Base-by-base conservation (phyloP, 2,888 invertebrate species). In the Himalopsyche kuldschensis region DNA sequence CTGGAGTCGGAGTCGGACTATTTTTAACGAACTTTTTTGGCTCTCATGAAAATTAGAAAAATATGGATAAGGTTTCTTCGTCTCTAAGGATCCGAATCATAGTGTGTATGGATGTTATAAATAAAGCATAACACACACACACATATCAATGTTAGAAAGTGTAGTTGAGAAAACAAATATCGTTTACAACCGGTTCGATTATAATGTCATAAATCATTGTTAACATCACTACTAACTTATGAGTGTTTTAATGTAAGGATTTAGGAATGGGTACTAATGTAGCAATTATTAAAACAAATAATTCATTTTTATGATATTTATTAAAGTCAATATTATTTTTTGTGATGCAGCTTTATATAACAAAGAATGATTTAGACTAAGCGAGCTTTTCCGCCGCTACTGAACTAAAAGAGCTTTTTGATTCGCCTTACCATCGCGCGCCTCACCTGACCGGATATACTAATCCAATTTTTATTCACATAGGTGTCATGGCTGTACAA, bases 351-450 rank as follows among this genome's bases (percentile, higher is more conserved):
- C 75, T 82, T 82, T 82, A 20, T 55, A 55, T 79, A 79, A 82
- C 79, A 82, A 82, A 82, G 82, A 35, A 82, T 79, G 82, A 78
- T 82, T 82, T 82, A 78, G 46, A 78, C 78, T 82, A 82, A 63
- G 69, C 55, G 55, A 55, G 20, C 20, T 55, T n/a, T 55, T 55
- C 20, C 55, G 55, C 55, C 55, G 55, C 24, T 55, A 55, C 55
- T 55, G 20, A 55, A 55, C 55, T 55, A 55, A 55, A 55, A 55
- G 55, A 55, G 55, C 55, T n/a, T 20, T n/a, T 55, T 24, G 55
- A 55, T 55, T 55, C 6, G n/a, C n/a, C 24, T 55, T 20, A 55
- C 24, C 55, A 55, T n/a, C 15, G 8, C 20, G n/a, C 55, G 55
- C 55, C 20, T 20, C 55, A 55, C 55, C 55, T 20, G 55, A 24